Evolutionary conservation across 1,140 invertebrate genomes (phyloP), one percentile per base, ranked within the genome.

Genomic region (Drosophila baimaii): DNA sequence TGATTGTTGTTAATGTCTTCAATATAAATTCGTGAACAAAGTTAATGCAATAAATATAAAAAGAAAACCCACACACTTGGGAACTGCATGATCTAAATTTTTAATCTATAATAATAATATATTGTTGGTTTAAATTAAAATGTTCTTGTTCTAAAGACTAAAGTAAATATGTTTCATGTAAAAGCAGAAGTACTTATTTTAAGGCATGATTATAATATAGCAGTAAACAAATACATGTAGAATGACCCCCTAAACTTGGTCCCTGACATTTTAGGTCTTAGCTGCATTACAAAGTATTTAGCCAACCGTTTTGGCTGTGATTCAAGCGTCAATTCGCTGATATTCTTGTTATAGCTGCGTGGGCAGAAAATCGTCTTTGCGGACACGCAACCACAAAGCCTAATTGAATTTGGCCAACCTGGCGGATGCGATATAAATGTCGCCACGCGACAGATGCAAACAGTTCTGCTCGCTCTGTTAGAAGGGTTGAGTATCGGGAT

Each of bases 361-460:
- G 69, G 55, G 49, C 82, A 76, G 31, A 76, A 85, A 82, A 85
- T 66, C 35, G 61, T 52, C 81, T 85, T 85, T 86, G 51, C 27
- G 58, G 41, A 44, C 82, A 86, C 82, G 81, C 81, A 76, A 85
- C 47, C 82, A 37, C 21, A 59, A 27, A 47, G 49, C 41, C 69
- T 86, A 85, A 85, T 85, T 81, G 57, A 85, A 85, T 85, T 85
- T 88, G 83, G 3, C 17, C 12, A 9, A 10, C 17, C 17, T 10
- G 19, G 10, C 12, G 12, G 15, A 10, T 35, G 33, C 21, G 25
- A 19, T 62, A 61, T 85, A 85, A 86, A 85, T 69, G 83, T 41
- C 31, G 61, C 51, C 37, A n/a, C 33, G 8, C 35, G 19, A 3
- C 21, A 54, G 51, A 21, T 23, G 58, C 37, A 33, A 58, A 33